phyloP scores from a whole-genome alignment of 2,888 invertebrate genomes.

The Athetis lepigone region DNA sequence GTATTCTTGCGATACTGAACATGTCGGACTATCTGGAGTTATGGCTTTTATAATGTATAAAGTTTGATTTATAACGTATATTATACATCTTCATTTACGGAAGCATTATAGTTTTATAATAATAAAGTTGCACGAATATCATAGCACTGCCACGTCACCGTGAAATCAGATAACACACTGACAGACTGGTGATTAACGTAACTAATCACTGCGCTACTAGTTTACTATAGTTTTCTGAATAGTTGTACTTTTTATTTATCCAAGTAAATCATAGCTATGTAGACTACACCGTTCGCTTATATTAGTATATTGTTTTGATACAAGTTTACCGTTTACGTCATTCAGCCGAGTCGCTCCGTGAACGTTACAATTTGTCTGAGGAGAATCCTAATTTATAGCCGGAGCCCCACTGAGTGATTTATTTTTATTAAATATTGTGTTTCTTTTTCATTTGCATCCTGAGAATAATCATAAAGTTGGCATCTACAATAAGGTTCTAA shows the following conservation, averaged over 20 bases:
- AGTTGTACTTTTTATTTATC: conserved; percentile 23
- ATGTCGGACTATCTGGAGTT: not conserved
- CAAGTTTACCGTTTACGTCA: conserved; percentile 15
- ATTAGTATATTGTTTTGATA: conserved; percentile 38
- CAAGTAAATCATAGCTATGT: conserved; percentile 9
- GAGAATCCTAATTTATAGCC: conserved; percentile 30
- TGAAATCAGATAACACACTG: conserved; percentile 34
- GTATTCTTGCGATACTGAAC: no score
- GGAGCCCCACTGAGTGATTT: conserved; percentile 44
- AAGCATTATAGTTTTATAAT: no score
- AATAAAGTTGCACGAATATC: not conserved
- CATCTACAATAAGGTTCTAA: not conserved
- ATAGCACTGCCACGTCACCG: conserved; percentile 19
- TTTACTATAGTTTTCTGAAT: conserved; percentile 21
- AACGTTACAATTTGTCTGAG: conserved; percentile 33
- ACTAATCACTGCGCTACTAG: conserved; percentile 19
- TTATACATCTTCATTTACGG: not conserved
- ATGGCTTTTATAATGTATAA: not conserved
- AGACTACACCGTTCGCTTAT: conserved; percentile 18
- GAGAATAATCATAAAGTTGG: conserved; percentile 1
- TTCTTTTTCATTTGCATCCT: conserved; percentile 8
- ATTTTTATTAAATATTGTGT: conserved; percentile 30
- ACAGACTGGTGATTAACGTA: conserved; percentile 14
- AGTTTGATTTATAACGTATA: not conserved
- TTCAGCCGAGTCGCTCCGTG: conserved; percentile 16